Evolutionary conservation across 2,888 invertebrate genomes (phyloP), one percentile per base, ranked within the genome.

Genomic region (Sinopyrophorus schimmeli): DNA sequence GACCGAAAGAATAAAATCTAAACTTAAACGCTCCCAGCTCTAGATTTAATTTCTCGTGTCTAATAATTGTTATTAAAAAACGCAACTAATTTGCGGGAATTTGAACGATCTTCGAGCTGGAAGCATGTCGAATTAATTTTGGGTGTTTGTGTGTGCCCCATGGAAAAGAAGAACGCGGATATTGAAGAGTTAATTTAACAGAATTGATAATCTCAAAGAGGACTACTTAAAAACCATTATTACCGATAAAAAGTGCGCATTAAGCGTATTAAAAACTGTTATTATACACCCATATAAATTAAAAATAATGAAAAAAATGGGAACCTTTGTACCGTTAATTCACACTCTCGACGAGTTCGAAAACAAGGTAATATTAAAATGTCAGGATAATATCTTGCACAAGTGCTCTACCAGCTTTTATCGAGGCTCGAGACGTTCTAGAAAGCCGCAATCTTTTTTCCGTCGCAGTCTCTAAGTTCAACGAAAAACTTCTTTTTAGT

Each of bases 161-260:
- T n/a, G n/a, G n/a, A n/a, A n/a, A n/a, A n/a, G n/a, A n/a, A n/a
- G n/a, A n/a, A n/a, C n/a, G n/a, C n/a, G n/a, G n/a, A n/a, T n/a
- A n/a, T n/a, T n/a, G n/a, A n/a, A n/a, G n/a, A n/a, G n/a, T n/a
- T n/a, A n/a, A n/a, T n/a, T n/a, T n/a, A n/a, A n/a, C n/a, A n/a
- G n/a, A n/a, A n/a, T n/a, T n/a, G n/a, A n/a, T n/a, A n/a, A n/a
- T n/a, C n/a, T n/a, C n/a, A n/a, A n/a, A n/a, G n/a, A n/a, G n/a
- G n/a, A 59, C 59, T 60, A 60, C 53, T 48, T 58, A 59, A 61
- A 59, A 58, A 55, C 54, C 54, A 44, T 58, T 53, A 58, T 61
- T 58, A 59, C 53, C 58, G 59, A 59, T 58, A 59, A 61, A 41
- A 54, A 59, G 57, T 58, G 48, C 31, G 11, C 42, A 43, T 41